These are phyloP conservation scores for Rotaria magnacalcarata DNA, from an alignment of 2,888 invertebrate species.

Conservation along the genomic window DNA sequence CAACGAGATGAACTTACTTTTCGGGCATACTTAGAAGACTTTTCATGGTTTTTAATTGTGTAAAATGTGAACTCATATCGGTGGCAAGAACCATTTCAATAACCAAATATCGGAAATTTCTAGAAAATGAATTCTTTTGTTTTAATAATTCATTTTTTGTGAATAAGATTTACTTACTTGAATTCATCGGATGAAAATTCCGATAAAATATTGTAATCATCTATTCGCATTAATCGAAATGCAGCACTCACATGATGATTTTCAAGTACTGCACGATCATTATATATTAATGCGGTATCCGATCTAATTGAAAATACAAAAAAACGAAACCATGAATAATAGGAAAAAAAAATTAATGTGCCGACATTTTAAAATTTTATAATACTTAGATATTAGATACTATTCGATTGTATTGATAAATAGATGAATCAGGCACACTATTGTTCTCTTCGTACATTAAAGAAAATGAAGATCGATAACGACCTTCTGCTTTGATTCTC, in stretches of 20 bases:
- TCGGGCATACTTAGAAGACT: slow-evolving; percentile 75
- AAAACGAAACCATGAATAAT: too few relatives aligned
- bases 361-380: too few relatives aligned
- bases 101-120: slow-evolving; percentile 81
- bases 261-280: slow-evolving; percentile 82
- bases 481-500: too few relatives aligned
- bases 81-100: slow-evolving; percentile 95
- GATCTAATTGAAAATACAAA: slow-evolving; percentile 61
- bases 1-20: slow-evolving; percentile 57
- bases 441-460: too few relatives aligned
- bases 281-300: slow-evolving; percentile 83
- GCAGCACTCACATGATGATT: slow-evolving; percentile 82
- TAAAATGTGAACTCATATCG: slow-evolving; percentile 95
- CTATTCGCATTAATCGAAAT: slow-evolving; percentile 79
- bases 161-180: slow-evolving; percentile 54
- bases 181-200: slow-evolving; percentile 81
- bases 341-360: too few relatives aligned
- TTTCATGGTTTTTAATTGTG: slow-evolving; percentile 90
- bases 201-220: slow-evolving; percentile 77
- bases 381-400: too few relatives aligned
- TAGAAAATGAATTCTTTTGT: slow-evolving; percentile 50
- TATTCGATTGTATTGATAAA: too few relatives aligned
- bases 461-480: too few relatives aligned
- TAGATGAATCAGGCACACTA: too few relatives aligned
- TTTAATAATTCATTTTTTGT: neutral